These are phyloP conservation scores for Leptonema lineaticorne DNA, from an alignment of 1,140 invertebrate species.

Conservation along the genomic window DNA sequence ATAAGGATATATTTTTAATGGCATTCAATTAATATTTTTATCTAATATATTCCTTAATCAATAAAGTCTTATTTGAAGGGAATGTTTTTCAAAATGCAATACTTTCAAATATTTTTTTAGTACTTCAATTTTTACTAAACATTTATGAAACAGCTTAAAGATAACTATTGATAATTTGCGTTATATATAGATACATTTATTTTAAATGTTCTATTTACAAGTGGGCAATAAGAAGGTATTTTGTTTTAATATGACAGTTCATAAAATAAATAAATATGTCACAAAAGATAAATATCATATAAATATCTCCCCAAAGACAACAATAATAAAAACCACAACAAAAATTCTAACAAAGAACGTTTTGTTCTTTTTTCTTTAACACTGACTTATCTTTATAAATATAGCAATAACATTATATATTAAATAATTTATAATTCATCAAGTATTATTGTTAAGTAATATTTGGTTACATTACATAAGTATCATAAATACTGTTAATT, in stretches of 20 bases:
- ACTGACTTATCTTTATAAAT: background rate
- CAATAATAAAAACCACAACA: background rate
- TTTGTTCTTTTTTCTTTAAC: background rate
- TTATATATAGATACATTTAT: background rate
- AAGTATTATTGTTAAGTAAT: background rate
- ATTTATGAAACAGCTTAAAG: no score
- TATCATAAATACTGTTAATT: no score
- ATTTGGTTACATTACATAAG: no score
- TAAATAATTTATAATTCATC: background rate
- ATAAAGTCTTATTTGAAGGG: slow-evolving; percentile 4
- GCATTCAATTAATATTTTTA: background rate
- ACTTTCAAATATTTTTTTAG: no score
- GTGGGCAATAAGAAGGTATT: background rate
- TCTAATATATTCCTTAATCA: background rate
- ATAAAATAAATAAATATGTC: background rate
- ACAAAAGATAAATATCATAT: background rate
- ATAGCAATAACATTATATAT: background rate
- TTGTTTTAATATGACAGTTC: background rate
- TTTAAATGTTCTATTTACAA: background rate
- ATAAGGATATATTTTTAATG: background rate
- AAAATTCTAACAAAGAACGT: background rate
- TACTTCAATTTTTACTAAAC: no score
- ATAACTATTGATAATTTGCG: background rate
- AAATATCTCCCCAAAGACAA: no score
- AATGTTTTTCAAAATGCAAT: slow-evolving; percentile 16